Evolutionary conservation across 2,888 invertebrate species (phyloP), one percentile per base, ranked within the genome.

Genomic region (Steinernema scapterisci): DNA sequence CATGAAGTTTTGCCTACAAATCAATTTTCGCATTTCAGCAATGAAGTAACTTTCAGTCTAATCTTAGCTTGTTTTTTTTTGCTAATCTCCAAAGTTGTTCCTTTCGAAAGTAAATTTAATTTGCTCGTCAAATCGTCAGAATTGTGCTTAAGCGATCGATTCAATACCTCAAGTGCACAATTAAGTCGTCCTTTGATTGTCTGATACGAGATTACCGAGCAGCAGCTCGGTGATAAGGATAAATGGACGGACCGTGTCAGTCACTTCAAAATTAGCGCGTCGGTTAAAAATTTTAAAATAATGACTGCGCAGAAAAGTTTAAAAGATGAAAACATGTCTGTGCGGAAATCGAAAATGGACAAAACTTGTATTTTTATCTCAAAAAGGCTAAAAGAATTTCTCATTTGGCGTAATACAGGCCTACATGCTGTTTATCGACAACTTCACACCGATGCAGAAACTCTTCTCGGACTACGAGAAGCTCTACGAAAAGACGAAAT

Each of bases 401-500:
- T 38, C 9, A 38, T 38, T 3, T 38, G 38, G 38, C 3, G 38
- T n/a, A n/a, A 5, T 80, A 31, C 52, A 83, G 83, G 79, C 78
- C 5, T 82, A 82, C 70, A 79, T 76, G 11, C 54, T 82, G 0
- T 78, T 79, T 11, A 56, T 83, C n/a, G 81, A 80, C 7, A 77
- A 73, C 63, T 80, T 80, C 0, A 76, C 78, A n/a, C 73, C 76
- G 23, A 78, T 80, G 56, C 81, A 82, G 56, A 81, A 80, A 72
- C 72, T 75, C 11, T 84, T 83, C 71, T 76, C 80, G 13, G 85
- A 85, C 21, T 84, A 81, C 46, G 85, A 85, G 31, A 75, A 76
- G 19, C 78, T 86, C 19, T 84, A 82, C 52, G 77, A 75, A 0
- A 75, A 76, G 70, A 54, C 78, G 16, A 79, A 78, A 45, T 71